These are phyloP conservation scores for Sarcophilus harrisii DNA, from an alignment of 2,797 vertebrate species.

Conservation along the genomic window DNA sequence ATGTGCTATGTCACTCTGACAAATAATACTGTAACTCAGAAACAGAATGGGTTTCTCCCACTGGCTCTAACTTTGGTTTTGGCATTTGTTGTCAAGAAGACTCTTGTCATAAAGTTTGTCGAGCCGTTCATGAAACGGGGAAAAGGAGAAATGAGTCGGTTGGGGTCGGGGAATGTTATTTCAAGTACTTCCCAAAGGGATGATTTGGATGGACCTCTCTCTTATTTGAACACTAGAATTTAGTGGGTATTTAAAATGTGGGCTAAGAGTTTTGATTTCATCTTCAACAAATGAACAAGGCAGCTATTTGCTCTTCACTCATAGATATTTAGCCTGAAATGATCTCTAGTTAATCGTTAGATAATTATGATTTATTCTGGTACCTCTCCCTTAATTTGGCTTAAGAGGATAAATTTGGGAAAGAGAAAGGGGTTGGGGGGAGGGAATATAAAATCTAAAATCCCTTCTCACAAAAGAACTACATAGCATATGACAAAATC, in stretches of 20 bases:
- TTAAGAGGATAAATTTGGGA: conserved; percentile 60
- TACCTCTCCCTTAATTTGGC: conserved; percentile 29
- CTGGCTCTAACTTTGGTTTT: conserved; percentile 82
- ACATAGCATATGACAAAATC: conserved; percentile 56
- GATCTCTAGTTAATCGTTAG: conserved; percentile 53
- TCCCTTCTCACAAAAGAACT: conserved; percentile 64
- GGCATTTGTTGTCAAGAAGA: conserved; percentile 80
- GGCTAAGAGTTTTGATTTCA: conserved; percentile 69
- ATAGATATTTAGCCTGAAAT: conserved; percentile 56
- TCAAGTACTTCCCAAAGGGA: conserved; percentile 44
- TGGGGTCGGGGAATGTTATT: conserved; percentile 54
- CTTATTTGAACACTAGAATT: conserved; percentile 45
- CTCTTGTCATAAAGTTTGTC: conserved; percentile 78
- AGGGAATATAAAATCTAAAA: conserved; percentile 24
- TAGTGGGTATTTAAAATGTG: conserved; percentile 72
- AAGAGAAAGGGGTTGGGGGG: conserved; percentile 29
- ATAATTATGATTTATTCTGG: background rate
- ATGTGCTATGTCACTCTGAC: conserved; percentile 86
- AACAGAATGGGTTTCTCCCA: conserved; percentile 83
- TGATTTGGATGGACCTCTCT: conserved; percentile 58
- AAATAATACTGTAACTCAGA: conserved; percentile 84
- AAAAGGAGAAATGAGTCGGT: conserved; percentile 65
- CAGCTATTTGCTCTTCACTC: conserved; percentile 62
- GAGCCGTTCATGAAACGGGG: conserved; percentile 72
- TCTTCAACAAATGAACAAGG: conserved; percentile 74